Base-by-base conservation (phyloP, 2,888 invertebrate genomes). In the Sisyra terminalis region DNA sequence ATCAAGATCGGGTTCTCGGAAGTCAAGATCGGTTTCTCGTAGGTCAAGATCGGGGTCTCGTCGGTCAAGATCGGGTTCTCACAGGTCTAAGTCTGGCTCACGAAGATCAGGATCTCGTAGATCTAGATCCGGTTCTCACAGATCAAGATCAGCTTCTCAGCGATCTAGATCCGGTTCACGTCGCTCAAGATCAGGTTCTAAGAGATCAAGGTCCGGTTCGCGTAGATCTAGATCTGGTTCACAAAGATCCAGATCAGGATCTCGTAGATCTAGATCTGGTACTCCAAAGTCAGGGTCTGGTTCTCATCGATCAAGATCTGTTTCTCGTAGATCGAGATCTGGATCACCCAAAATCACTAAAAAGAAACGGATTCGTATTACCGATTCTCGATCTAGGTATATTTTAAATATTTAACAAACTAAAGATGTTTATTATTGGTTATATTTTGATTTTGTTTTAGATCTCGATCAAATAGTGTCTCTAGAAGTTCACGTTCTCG, bases 1-100 rank as follows among this genome's bases (percentile, higher is more conserved):
- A 29, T 40, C 46, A 14, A 47, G 50, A 43, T 56, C 57, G 24
- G 53, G 54, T 14, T 57, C 57, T 1, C 46, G 50, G 39, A 49
- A 46, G 39, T 55, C 56, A 24, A 47, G 57, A 6, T 60, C 61
- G 2, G 55, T 60, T 15, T 55, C 57, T 0, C 43, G 48, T 9
- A 50, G 50, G 10, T 54, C 56, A 1, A 45, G 53, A 2, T 53
- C 52, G 3, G 44, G 53, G 3, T 55, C 56, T 4, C 53, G 55
- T 2, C 48, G 52, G 5, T 58, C 59, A 47, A 53, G 56, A 14
- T 52, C 54, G 34, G 52, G 53, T 29, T 53, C 56, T 5, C 45
- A 44, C 24, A 18, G 32, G 29, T 50, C 49, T 29, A 45, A 40
- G 39, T 50, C 51, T 29, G 42, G 43, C 40, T 40, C 51, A 44